Conservation (phyloP, 2,888 invertebrate species). For the Athalia circularis region DNA sequence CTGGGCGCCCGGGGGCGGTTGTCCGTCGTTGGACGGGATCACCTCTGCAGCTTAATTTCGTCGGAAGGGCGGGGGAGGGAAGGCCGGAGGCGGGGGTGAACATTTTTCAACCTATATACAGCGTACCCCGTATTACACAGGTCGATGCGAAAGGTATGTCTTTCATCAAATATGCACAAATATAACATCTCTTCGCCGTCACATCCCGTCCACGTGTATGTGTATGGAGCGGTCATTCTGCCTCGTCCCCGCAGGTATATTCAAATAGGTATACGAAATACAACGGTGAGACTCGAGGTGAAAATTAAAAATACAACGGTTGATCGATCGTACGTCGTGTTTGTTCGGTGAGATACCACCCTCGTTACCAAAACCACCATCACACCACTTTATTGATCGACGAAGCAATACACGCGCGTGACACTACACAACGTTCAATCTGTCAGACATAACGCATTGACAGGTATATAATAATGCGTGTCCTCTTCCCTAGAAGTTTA, state of each 20-base stretch:
- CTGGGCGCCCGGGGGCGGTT: background rate
- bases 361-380: conserved; percentile 38
- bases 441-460: conserved; percentile 18
- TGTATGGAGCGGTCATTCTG: too few species aligned
- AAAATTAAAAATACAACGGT: conserved; percentile 27
- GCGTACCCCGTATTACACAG: background rate
- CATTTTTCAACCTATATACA: conserved; percentile 25
- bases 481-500: background rate
- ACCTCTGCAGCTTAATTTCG: conserved; percentile 28
- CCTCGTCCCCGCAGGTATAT: too few species aligned
- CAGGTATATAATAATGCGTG: background rate
- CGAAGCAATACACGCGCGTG: background rate
- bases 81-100: background rate
- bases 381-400: conserved; percentile 28
- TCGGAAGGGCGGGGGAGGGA: background rate
- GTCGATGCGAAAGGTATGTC: background rate
- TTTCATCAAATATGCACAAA: conserved; percentile 31
- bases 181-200: too few species aligned
- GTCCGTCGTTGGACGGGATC: conserved; percentile 9
- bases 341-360: conserved; percentile 31
- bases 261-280: background rate
- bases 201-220: too few species aligned
- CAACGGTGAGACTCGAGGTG: conserved; percentile 7
- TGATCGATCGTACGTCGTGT: conserved; percentile 27
- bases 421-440: background rate